Base-by-base conservation (phyloP, 2,797 vertebrate genomes). In the Helicolenus hilgendorfi region DNA sequence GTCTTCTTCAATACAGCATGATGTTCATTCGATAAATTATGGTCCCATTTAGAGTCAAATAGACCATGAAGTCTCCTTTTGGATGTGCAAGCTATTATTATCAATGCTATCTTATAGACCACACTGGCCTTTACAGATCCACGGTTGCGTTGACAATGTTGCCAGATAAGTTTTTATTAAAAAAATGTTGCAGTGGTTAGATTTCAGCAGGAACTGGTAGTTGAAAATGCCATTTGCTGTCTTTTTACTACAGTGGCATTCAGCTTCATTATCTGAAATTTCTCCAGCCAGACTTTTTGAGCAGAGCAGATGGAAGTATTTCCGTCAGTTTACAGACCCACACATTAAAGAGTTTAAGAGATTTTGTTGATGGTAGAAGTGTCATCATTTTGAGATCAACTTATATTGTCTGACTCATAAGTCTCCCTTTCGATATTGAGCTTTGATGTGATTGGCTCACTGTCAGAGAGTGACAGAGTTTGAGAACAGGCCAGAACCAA, bases 141-240 rank as follows among this genome's bases (percentile, higher is more conserved):
- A 6, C 4, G 9, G 26, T 18, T 29, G 20, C 20, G 13, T 73
- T 63, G 64, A 65, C 65, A 65, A 4, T 60, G 53, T 65, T 33
- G 8, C 9, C 53, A 22, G 49, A 70, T 55, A 59, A 64, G 24
- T 41, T 79, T 79, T 62, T 45, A 65, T 62, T 55, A 55, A 62
- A 75, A 74, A 75, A 65, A 72, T 59, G 10, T 70, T 56, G n/a
- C 72, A 59, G 8, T 15, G 41, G 55, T 69, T 41, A 67, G 0
- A 24, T n/a, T 84, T 81, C 29, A 38, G 4, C 2, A 33, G n/a
- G 27, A 81, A 59, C 13, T n/a, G 58, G 74, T 69, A 58, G 62
- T 55, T 85, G 45, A 83, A 85, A 85, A 76, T 41, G 63, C 56
- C 38, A 78, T 86, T 81, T 82, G 14, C 49, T 22, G 45, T 77